These are phyloP conservation scores for Oxyruncus cristatus DNA, from an alignment of 2,113 vertebrate genomes.

Conservation along the genomic window DNA sequence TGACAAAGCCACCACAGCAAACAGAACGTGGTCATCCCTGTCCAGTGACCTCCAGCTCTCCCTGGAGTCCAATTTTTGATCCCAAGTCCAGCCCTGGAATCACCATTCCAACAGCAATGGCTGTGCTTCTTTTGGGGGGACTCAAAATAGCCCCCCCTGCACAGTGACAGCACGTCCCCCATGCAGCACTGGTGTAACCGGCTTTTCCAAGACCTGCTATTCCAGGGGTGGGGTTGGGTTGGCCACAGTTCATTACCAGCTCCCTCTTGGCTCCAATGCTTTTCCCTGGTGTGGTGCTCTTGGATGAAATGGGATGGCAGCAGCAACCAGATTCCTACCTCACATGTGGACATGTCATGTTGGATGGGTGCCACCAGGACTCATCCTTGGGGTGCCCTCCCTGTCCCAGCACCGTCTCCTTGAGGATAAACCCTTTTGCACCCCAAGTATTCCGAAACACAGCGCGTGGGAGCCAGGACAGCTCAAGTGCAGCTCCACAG, in stretches of 20 bases:
- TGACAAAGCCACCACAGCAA: not conserved
- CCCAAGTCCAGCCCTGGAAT: not conserved
- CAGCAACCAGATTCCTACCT: not conserved
- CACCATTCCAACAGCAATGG: not conserved
- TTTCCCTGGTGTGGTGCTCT: not conserved
- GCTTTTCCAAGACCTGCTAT: constrained; percentile 24
- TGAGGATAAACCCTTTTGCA: not conserved
- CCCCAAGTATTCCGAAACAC: not conserved
- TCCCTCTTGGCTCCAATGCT: not conserved
- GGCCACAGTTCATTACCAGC: not conserved
- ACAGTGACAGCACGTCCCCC: rapidly evolving
- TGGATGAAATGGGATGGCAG: rapidly evolving
- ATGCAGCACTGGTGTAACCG: not conserved
- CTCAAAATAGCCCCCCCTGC: not conserved
- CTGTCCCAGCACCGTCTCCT: not conserved
- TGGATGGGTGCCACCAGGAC: not conserved
- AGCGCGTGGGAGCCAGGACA: not conserved
- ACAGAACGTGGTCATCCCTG: not conserved
- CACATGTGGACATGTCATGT: rapidly evolving
- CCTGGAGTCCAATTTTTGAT: not conserved
- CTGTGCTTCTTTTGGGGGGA: not conserved
- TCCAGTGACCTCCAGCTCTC: not conserved
- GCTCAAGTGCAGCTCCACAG: not conserved
- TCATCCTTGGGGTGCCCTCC: not conserved
- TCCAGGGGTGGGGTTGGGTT: constrained; percentile 10